These are phyloP conservation scores for Poeciliopsis turrubarensis DNA, from an alignment of 2,113 vertebrate genomes.

Conservation along the genomic window DNA sequence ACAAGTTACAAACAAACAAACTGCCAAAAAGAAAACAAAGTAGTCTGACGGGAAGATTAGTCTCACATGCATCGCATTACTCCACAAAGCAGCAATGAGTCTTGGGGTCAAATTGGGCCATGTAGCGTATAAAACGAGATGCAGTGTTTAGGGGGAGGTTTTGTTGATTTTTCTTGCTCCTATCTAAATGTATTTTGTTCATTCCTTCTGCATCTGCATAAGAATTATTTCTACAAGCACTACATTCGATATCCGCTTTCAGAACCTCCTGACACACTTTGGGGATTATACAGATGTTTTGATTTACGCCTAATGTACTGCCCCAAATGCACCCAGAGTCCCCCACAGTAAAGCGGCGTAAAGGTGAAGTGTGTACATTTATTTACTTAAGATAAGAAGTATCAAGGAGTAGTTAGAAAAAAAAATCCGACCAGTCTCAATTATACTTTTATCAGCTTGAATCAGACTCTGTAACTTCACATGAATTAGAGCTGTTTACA, in stretches of 20 bases:
- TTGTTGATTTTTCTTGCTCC: not conserved
- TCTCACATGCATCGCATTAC: not conserved
- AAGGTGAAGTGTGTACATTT: not conserved
- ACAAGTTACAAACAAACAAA: slow-evolving; percentile 51
- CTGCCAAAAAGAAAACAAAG: slow-evolving; percentile 13
- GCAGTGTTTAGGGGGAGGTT: not conserved
- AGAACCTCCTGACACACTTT: not conserved
- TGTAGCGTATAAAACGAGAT: not conserved
- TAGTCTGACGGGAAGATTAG: not conserved
- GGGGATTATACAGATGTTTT: not conserved
- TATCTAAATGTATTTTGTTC: not conserved
- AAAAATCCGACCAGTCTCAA: not conserved
- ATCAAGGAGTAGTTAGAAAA: not conserved
- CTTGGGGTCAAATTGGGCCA: not conserved
- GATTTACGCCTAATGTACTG: not conserved
- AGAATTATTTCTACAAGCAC: not conserved
- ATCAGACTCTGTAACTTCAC: not conserved
- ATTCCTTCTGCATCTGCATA: not conserved
- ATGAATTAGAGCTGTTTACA: not conserved
- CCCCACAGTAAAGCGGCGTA: not conserved
- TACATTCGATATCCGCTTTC: not conserved
- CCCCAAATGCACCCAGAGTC: not conserved
- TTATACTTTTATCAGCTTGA: not conserved
- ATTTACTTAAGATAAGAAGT: not conserved
- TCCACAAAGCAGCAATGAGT: slow-evolving; percentile 2